phyloP scores from a whole-genome alignment of 2,113 vertebrate species.

The Nycticebus coucang region DNA sequence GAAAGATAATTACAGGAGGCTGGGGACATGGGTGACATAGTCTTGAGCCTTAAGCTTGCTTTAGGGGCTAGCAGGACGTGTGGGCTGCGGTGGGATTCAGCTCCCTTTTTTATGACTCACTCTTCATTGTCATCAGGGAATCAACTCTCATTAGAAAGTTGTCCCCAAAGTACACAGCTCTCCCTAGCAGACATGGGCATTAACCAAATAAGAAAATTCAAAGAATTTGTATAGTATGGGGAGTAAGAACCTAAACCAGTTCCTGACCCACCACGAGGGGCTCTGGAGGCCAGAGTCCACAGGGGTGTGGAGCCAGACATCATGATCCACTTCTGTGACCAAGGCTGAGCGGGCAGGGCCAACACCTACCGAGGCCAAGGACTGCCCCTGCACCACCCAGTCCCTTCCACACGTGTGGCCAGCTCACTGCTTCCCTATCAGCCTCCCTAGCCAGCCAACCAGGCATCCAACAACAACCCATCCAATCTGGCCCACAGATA shows the following conservation, averaged over 20 bases:
- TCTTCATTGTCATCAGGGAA: background rate
- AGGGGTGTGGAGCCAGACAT: background rate
- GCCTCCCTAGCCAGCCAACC: background rate
- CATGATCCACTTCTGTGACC: background rate
- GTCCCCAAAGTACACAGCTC: background rate
- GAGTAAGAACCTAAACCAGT: background rate
- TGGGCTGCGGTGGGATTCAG: background rate
- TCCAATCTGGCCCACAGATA: background rate
- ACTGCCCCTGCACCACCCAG: rapidly evolving
- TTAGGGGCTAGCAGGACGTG: background rate
- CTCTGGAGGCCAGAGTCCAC: background rate
- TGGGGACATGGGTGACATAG: rapidly evolving
- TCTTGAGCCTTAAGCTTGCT: background rate
- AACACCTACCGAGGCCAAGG: background rate
- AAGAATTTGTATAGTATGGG: background rate
- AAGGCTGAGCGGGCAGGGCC: background rate
- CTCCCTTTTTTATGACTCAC: background rate
- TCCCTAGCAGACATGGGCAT: background rate
- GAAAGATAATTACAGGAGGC: background rate
- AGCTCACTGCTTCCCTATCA: background rate
- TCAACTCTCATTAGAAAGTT: background rate
- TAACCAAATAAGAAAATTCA: background rate
- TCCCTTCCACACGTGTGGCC: rapidly evolving
- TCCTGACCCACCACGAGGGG: background rate
- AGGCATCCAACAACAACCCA: background rate